Percentiles rank a stretch among this genome's conserved stretches.
These are phyloP conservation scores for Leucania comma DNA, from an alignment of 2,888 invertebrate species.

Conservation along the genomic window DNA sequence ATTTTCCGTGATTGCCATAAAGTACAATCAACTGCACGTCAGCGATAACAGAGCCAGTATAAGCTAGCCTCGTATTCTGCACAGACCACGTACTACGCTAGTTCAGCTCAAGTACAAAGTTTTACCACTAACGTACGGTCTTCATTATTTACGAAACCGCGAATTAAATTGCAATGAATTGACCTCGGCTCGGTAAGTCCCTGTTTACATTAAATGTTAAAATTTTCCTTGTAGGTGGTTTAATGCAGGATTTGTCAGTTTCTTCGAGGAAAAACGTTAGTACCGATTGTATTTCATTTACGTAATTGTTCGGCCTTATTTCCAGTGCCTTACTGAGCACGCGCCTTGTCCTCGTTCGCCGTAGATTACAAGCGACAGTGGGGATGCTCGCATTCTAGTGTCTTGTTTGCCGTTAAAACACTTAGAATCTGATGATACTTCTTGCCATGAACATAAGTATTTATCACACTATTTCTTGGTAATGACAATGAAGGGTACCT, in stretches of 20 bases:
- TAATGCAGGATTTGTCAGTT: slow-evolving; percentile 33
- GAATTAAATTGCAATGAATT: slow-evolving; percentile 18
- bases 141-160: neutral
- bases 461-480: slow-evolving; percentile 1
- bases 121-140: neutral
- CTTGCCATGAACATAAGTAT: neutral
- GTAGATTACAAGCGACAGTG: slow-evolving; percentile 40
- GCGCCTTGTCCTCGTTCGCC: slow-evolving; percentile 68
- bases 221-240: slow-evolving; percentile 58
- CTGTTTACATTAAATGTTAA: slow-evolving; percentile 21
- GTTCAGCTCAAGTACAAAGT: neutral
- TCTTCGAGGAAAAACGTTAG: slow-evolving; percentile 63
- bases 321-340: slow-evolving; percentile 68
- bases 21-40: neutral
- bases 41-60: neutral
- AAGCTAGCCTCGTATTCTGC: neutral
- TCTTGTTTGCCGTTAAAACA: slow-evolving; percentile 35
- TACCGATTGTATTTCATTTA: slow-evolving; percentile 58
- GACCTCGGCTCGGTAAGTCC: slow-evolving; percentile 28
- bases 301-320: slow-evolving; percentile 69
- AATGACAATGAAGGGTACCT: neutral
- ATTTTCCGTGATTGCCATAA: neutral
- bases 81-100: no score
- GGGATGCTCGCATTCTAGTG: slow-evolving; percentile 40
- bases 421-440: slow-evolving; percentile 17